Evolutionary conservation across 2,113 vertebrate genomes (phyloP).

Genomic region (Heterocephalus glaber): DNA sequence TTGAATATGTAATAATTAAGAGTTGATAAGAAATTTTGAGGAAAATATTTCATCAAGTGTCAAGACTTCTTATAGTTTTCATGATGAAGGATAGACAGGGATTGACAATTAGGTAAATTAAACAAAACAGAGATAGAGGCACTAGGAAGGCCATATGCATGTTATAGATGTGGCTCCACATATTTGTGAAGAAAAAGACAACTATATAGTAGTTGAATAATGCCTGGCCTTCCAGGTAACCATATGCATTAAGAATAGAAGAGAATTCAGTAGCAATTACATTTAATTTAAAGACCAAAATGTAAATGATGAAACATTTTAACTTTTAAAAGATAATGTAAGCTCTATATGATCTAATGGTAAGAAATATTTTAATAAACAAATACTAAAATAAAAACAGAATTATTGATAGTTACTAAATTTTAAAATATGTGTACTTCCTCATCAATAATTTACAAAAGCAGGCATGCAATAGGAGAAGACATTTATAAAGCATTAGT

Average conservation of each 20-base stretch:
- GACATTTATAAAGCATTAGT: background rate
- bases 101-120: background rate
- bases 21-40: background rate
- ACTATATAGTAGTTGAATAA: background rate
- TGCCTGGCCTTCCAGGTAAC: background rate
- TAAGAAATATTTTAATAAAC: background rate
- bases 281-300: background rate
- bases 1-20: background rate
- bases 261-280: background rate
- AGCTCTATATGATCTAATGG: background rate
- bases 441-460: background rate
- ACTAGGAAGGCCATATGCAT: background rate
- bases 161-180: background rate
- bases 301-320: background rate
- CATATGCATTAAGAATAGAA: too few species aligned
- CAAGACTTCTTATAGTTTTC: background rate
- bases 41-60: background rate
- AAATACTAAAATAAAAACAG: background rate
- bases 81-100: background rate
- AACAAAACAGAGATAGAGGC: background rate
- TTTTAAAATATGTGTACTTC: background rate
- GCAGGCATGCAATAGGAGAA: background rate
- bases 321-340: background rate
- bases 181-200: background rate
- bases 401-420: background rate